Base-by-base conservation (phyloP, 2,888 invertebrate genomes). In the Phortica okadai region DNA sequence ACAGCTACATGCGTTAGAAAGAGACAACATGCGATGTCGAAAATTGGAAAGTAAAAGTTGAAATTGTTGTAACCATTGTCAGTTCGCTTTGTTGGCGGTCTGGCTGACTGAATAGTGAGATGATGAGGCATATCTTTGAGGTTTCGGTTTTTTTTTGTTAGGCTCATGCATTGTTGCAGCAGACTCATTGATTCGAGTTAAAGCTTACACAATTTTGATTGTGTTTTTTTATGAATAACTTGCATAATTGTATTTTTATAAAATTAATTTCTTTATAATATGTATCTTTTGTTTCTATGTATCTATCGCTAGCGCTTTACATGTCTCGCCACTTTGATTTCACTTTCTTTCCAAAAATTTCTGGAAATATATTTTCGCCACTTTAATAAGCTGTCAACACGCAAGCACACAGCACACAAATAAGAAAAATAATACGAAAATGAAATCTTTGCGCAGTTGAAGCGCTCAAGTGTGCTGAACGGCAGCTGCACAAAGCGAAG, bases 331-430 rank as follows among this genome's bases (percentile, higher is more conserved):
- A 1, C 14, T 50, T 8, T 50, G 50, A 8, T 67, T 67, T 67
- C 67, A 67, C 67, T 67, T 67, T 42, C 67, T 67, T 41, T 67
- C 16, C 10, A 33, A 8, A 14, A 67, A 42, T 41, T 41, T 11
- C n/a, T 56, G 8, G 16, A 14, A 44, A 44, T 3, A 6, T n/a
- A 8, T 67, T 67, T 67, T 44, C 67, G 21, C 64, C 33, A 14
- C 64, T 64, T 33, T 33, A 64, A 41, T 64, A 8, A 64, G 41
- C 41, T 67, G 44, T 67, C 67, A 42, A 44, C 67, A 67, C 67
- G 67, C 67, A 44, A 67, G 25, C 59, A 67, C 4, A 67, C 21
- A 67, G 11, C 10, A 66, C 6, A 66, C 11, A 41, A 66, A 44
- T 14, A 3, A 59, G n/a, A 59, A 59, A 59, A n/a, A 4, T 16